These are phyloP conservation scores for Buathra laborator DNA, from an alignment of 2,888 invertebrate species.

Conservation along the genomic window DNA sequence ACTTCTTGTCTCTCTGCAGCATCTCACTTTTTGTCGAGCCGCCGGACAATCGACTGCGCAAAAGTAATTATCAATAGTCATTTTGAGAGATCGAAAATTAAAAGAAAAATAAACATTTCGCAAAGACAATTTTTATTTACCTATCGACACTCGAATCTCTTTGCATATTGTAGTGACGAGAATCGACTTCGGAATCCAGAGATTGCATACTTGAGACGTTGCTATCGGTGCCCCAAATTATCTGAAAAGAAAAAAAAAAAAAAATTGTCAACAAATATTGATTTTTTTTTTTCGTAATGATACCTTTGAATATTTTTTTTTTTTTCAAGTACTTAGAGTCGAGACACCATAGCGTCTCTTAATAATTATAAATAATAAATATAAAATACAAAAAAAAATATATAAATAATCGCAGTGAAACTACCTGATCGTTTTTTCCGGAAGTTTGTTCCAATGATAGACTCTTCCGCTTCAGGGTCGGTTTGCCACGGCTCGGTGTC, in stretches of 20 bases:
- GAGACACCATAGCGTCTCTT: no score
- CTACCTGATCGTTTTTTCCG: constrained; percentile 79
- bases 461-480: constrained; percentile 89
- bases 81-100: constrained; percentile 7
- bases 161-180: constrained; percentile 87
- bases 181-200: constrained; percentile 88
- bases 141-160: constrained; percentile 93
- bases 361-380: no score
- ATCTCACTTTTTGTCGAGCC: constrained; percentile 95
- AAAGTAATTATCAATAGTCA: constrained; percentile 50
- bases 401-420: constrained; percentile 16
- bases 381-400: neutral
- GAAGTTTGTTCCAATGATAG: constrained; percentile 90
- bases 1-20: constrained; percentile 91
- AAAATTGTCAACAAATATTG: no score
- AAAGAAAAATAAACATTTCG: constrained; percentile 20
- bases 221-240: constrained; percentile 94
- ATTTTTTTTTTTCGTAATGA: neutral
- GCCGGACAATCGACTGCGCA: constrained; percentile 90
- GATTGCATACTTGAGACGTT: constrained; percentile 95
- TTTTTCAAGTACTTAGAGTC: no score
- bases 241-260: constrained; percentile 82
- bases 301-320: no score
- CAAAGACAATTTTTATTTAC: constrained; percentile 80
- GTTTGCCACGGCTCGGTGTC: constrained; percentile 84